Percentiles rank a stretch among this genome's conserved stretches.
Conservation (phyloP, 2,113 vertebrate genomes). For the Romanogobio albipinnatus region DNA sequence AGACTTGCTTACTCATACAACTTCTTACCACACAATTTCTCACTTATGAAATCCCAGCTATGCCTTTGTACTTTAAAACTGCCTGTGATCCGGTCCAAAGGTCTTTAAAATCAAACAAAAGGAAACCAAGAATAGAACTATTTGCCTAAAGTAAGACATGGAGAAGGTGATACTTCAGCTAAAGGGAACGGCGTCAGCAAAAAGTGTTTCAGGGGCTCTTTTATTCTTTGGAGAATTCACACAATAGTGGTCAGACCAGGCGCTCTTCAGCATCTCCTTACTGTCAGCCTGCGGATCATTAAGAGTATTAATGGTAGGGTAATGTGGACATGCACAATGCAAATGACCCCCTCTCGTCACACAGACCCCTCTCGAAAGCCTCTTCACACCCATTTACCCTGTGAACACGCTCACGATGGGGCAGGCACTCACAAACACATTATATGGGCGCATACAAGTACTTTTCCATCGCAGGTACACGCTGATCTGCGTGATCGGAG, state of each 20-base stretch:
- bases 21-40: conserved; percentile 43
- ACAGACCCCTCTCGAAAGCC: conserved; percentile 58
- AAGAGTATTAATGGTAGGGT: conserved; percentile 71
- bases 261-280: conserved; percentile 58
- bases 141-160: conserved; percentile 18
- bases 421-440: conserved; percentile 5
- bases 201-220: neutral
- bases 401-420: neutral
- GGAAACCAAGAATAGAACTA: neutral
- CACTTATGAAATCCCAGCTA: conserved; percentile 34
- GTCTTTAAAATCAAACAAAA: conserved; percentile 36
- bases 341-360: conserved; percentile 62
- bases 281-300: conserved; percentile 67
- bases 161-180: neutral
- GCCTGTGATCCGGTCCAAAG: conserved; percentile 32
- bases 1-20: conserved; percentile 28
- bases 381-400: conserved; percentile 44
- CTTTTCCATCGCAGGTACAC: conserved; percentile 7
- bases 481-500: neutral
- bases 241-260: conserved; percentile 5
- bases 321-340: conserved; percentile 69
- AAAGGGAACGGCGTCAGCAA: neutral
- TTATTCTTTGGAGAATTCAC: conserved; percentile 24
- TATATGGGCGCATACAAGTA: neutral
- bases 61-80: conserved; percentile 22